A percentile compares a stretch with the other conserved stretches of the same genome.
These are phyloP conservation scores for Polydrusus tereticollis DNA, from an alignment of 2,888 invertebrate genomes.

Conservation along the genomic window DNA sequence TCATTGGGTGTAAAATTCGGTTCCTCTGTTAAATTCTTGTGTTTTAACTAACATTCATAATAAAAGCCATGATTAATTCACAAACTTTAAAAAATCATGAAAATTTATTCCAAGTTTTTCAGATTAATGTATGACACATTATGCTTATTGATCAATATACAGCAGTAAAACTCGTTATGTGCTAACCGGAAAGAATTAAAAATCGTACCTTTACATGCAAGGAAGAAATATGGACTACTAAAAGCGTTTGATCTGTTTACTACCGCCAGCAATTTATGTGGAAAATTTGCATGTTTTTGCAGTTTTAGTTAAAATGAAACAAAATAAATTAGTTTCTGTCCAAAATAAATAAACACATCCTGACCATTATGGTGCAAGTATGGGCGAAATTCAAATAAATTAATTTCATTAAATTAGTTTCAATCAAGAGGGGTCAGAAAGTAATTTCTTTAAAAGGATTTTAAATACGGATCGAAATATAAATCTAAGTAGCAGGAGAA, in stretches of 20 bases:
- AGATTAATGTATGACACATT: neutral
- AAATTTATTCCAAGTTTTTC: no score
- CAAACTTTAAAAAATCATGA: no score
- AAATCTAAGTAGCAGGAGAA: no score
- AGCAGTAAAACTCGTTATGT: constrained; percentile 13
- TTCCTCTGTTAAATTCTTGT: no score
- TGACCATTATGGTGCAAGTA: constrained; percentile 1
- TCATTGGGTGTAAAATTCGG: no score
- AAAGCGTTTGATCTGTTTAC: constrained; percentile 49
- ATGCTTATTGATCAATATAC: neutral
- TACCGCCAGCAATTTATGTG: constrained; percentile 41
- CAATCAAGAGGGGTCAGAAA: constrained; percentile 8
- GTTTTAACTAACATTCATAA: no score
- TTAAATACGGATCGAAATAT: no score
- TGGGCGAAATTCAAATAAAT: constrained; percentile 2
- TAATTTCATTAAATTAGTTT: constrained; percentile 15
- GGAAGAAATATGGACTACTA: constrained; percentile 45
- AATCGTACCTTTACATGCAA: constrained; percentile 47
- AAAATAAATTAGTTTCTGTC: constrained; percentile 35
- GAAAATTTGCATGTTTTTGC: constrained; percentile 47
- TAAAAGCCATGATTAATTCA: no score
- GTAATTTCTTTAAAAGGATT: neutral
- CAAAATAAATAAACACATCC: constrained; percentile 19
- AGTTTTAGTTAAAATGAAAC: constrained; percentile 35
- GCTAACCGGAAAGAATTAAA: constrained; percentile 46